A percentile compares a stretch with the other conserved stretches of the same genome.
Conservation (phyloP, 37 sponge, comb jelly and placozoan species). For the Aphrocallistes beatrix region DNA sequence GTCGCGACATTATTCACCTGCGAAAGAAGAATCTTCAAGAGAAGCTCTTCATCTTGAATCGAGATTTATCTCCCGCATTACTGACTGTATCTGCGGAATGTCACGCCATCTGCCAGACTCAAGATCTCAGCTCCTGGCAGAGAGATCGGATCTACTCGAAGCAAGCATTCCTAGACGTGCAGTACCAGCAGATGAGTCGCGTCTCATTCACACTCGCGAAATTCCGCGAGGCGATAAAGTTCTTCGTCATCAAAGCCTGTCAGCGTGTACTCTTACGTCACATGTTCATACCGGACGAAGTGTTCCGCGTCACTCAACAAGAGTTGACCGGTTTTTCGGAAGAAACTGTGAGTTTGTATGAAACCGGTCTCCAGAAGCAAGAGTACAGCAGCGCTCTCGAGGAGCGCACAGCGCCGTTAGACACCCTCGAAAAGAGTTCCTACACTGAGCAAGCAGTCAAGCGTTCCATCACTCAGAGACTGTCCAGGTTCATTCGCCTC, state of each 20-base stretch:
- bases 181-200: conserved; percentile 1
- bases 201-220: conserved; percentile 15
- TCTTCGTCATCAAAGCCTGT: conserved; percentile 16
- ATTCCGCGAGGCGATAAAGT: conserved; percentile 7
- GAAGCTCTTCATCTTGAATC: conserved; percentile 63
- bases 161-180: conserved; percentile 4
- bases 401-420: conserved; percentile 26
- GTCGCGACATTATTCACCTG: conserved; percentile 48
- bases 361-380: neutral
- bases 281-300: conserved; percentile 12
- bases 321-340: neutral
- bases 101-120: conserved; percentile 3
- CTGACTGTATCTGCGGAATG: neutral
- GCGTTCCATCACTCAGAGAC: conserved; percentile 72
- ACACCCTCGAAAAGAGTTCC: conserved; percentile 64
- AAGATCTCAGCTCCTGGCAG: neutral
- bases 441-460: conserved; percentile 92
- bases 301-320: neutral
- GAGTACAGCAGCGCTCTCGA: neutral
- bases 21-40: conserved; percentile 55
- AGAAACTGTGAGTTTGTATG: neutral
- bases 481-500: conserved; percentile 70
- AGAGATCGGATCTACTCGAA: neutral
- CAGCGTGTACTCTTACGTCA: neutral
- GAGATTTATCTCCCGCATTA: conserved; percentile 19